phyloP scores from a whole-genome alignment of 2,888 invertebrate species.

The Tholera decimalis region DNA sequence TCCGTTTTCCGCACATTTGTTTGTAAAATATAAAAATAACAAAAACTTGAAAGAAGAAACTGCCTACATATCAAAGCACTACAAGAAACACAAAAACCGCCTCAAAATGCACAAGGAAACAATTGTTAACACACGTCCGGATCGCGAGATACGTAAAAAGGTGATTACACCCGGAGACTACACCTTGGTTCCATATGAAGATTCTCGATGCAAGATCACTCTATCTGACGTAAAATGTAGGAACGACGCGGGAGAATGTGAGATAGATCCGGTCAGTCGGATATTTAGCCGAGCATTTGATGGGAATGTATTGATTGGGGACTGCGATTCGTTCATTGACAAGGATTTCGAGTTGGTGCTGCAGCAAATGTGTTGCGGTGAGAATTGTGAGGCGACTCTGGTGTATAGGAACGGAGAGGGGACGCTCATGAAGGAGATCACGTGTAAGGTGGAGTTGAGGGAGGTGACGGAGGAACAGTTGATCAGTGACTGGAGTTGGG shows the following conservation, averaged over 20 bases:
- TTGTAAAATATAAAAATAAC: background rate
- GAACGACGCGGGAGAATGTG: conserved; percentile 73
- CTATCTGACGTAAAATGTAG: conserved; percentile 78
- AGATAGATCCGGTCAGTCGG: conserved; percentile 79
- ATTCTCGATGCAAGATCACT: conserved; percentile 83
- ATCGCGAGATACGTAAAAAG: conserved; percentile 83
- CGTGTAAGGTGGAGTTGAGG: conserved; percentile 83
- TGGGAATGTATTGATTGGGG: conserved; percentile 88
- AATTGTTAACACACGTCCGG: conserved; percentile 77
- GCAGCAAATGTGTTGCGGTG: conserved; percentile 89
- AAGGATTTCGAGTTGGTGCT: conserved; percentile 89
- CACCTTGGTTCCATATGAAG: conserved; percentile 84
- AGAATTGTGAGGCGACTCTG: conserved; percentile 83
- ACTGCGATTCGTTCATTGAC: conserved; percentile 87
- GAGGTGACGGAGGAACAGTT: conserved; percentile 86
- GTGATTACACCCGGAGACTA: conserved; percentile 83
- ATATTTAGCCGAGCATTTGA: conserved; percentile 81
- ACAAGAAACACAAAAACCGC: background rate
- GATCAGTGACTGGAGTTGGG: conserved; percentile 91
- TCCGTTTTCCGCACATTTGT: background rate
- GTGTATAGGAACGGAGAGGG: conserved; percentile 77
- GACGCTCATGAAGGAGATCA: conserved; percentile 77
- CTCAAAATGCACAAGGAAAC: conserved; percentile 76
- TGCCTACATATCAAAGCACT: background rate
- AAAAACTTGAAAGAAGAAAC: background rate